Conservation (phyloP, 2,797 vertebrate species). For the Silurus lanzhouensis region DNA sequence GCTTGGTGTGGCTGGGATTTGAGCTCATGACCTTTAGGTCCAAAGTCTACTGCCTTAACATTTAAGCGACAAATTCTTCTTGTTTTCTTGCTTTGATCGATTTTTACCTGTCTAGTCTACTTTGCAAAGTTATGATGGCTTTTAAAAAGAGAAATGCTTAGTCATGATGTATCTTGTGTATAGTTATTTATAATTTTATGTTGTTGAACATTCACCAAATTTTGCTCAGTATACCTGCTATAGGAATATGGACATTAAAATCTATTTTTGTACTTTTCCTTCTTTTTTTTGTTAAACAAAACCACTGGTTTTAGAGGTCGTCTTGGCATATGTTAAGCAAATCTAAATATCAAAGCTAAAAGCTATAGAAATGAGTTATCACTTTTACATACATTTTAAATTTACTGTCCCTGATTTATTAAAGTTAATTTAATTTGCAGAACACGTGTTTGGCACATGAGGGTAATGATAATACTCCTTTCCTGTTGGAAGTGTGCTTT, state of each 20-base stretch:
- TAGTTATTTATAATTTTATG: background rate
- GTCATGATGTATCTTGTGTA: background rate
- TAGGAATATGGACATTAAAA: background rate
- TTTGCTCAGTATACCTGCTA: background rate
- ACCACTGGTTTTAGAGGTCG: background rate
- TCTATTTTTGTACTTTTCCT: background rate
- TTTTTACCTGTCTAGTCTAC: background rate
- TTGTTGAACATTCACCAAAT: background rate
- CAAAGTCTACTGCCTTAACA: too few relatives aligned
- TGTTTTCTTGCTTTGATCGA: background rate
- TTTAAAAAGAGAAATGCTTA: background rate
- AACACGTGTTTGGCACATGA: conserved; percentile 23
- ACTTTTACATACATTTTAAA: background rate
- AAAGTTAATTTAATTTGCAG: conserved; percentile 60
- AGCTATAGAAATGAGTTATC: background rate
- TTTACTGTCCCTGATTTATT: conserved; percentile 52
- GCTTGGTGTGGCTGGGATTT: too few relatives aligned
- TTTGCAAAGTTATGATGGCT: background rate
- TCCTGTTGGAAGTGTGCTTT: background rate
- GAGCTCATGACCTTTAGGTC: too few relatives aligned
- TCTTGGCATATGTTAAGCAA: background rate
- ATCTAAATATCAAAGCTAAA: background rate
- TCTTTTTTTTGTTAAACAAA: background rate
- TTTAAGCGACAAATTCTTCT: too few relatives aligned
- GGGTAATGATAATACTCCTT: background rate